Evolutionary conservation across 2,797 vertebrate genomes (phyloP), one percentile per base, ranked within the genome.

Genomic region (Alosa sapidissima): DNA sequence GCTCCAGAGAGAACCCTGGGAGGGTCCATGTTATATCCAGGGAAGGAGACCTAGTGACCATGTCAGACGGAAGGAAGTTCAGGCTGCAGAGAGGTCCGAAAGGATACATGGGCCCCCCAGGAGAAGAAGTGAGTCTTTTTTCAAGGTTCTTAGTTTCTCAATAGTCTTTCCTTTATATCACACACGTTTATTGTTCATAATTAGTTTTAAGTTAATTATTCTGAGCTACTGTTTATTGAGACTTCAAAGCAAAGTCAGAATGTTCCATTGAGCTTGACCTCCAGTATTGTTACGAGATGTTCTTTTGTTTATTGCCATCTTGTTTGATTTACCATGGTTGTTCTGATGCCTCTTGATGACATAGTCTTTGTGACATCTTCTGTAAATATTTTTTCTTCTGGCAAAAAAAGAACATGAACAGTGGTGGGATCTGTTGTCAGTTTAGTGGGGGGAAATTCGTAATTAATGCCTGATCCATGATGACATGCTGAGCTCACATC

Each of bases 41-140:
- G 87, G 90, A 93, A 0, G 89, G 90, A 72, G 89, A 92, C 81
- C 0, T 93, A 84, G 85, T 86, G 0, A 68, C 85, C 78, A 92
- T 87, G 0, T 92, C 90, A 4, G 93, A 81, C 0, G 88, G 92
- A 2, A 94, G 88, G 82, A 89, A 5, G 72, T 92, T 93, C 81
- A 89, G 19, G 0, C 60, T 95, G 54, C 92, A 91, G 33, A 93
- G 85, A 0, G 97, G 96, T 3, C 92, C 91, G 0, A 91, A 87
- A 0, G 97, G 97, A 2, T 87, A 87, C 81, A 93, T 93, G 0
- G 97, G 97, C 7, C 93, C 92, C 0, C 93, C 93, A 0, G 97
- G 97, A 81, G 86, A 87, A 78, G 93, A 94, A 19, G 97, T 97
- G 89, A 96, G 96, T 95, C 24, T 16, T 16, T 36, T 33, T 36